Evolutionary conservation across 2,888 invertebrate species (phyloP).

Genomic region (Chloromyia formosa): DNA sequence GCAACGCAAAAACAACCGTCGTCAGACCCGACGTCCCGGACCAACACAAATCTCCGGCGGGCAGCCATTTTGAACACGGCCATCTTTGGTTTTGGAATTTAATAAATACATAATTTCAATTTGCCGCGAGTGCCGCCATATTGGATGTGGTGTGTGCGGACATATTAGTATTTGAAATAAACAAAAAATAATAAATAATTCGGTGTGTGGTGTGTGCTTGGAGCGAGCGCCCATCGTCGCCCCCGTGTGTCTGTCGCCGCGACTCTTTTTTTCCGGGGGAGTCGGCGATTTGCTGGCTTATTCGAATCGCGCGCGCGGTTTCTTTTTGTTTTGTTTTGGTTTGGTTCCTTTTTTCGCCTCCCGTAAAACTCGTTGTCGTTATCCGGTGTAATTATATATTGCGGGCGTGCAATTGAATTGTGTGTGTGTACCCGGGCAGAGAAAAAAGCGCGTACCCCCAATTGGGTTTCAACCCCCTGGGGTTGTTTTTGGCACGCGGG

Average conservation of each 20-base stretch:
- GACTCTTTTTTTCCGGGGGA: neutral
- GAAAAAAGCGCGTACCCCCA: no score
- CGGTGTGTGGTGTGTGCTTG: constrained; percentile 7
- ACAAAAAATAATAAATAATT: no score
- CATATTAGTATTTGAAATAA: constrained; percentile 71
- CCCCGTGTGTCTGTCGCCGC: neutral
- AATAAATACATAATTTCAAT: constrained; percentile 52
- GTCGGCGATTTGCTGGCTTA: no score
- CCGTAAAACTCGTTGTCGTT: no score
- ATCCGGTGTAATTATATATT: no score
- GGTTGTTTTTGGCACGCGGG: no score
- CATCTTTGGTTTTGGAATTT: constrained; percentile 66
- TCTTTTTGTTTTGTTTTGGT: constrained; percentile 25
- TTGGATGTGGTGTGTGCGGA: constrained; percentile 66
- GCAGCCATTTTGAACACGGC: constrained; percentile 65
- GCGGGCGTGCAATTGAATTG: no score
- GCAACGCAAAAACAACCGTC: no score
- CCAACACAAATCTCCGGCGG: neutral
- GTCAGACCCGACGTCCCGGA: no score
- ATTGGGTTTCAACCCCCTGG: no score
- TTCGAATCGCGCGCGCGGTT: no score
- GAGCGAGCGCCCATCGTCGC: neutral
- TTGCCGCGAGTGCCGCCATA: constrained; percentile 68
- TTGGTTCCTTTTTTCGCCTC: constrained; percentile 21
- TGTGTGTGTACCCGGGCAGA: no score